These are phyloP conservation scores for Pionites leucogaster DNA, from an alignment of 2,113 vertebrate genomes.

Conservation along the genomic window DNA sequence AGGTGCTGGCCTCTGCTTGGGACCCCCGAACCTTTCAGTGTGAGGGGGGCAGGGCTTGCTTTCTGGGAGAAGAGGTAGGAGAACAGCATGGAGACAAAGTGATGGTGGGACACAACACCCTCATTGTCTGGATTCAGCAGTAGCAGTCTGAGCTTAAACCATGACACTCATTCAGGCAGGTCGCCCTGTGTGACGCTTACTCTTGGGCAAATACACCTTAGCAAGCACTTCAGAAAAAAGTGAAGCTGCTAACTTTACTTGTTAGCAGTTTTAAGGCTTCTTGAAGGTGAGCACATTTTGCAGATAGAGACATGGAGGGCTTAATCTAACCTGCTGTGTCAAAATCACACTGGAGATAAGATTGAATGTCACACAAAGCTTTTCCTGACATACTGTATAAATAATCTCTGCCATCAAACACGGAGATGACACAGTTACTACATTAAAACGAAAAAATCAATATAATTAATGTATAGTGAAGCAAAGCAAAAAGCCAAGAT, in stretches of 20 bases:
- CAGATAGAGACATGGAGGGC: neutral
- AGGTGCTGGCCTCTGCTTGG: neutral
- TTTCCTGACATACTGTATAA: conserved; percentile 33
- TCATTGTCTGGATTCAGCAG: neutral
- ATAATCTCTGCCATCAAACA: conserved; percentile 22
- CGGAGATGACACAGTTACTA: neutral
- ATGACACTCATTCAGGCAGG: neutral
- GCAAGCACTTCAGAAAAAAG: neutral
- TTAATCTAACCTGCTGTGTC: neutral
- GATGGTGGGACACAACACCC: neutral
- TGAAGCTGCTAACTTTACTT: neutral
- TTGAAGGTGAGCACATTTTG: neutral
- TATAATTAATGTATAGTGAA: conserved; percentile 46
- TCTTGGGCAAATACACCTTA: neutral
- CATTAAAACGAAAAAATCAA: neutral
- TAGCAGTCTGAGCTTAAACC: too few species aligned
- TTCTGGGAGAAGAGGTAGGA: neutral
- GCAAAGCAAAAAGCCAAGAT: conserved; percentile 4
- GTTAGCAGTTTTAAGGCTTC: neutral
- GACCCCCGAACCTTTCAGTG: neutral
- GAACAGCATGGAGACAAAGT: neutral
- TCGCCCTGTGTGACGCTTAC: neutral
- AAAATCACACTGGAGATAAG: conserved; percentile 17
- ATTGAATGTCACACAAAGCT: neutral
- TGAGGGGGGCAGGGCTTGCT: neutral